Conservation (phyloP, 2,888 invertebrate genomes). For the Sceliomorpha sp. region DNA sequence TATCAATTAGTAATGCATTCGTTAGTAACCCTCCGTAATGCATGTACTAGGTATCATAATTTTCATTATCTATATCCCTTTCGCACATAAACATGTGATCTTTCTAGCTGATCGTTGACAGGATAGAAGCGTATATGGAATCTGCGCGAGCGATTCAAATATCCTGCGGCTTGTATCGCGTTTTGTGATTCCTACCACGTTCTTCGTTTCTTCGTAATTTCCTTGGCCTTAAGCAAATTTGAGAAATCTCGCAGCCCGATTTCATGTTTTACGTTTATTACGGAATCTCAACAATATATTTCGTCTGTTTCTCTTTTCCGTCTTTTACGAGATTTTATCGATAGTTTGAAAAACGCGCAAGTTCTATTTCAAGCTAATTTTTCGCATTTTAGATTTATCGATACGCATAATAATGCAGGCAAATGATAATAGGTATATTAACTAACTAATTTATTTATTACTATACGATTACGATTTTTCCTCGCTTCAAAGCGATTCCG, state of each 20-base stretch:
- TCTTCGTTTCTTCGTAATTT: constrained; percentile 37
- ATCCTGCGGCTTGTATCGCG: constrained; percentile 39
- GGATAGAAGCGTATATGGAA: constrained; percentile 25
- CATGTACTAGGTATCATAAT: constrained; percentile 18
- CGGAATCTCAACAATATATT: too few relatives aligned
- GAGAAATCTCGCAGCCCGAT: constrained; percentile 20
- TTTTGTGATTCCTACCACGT: constrained; percentile 38
- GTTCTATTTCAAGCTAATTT: too few relatives aligned
- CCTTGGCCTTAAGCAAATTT: constrained; percentile 31
- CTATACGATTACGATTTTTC: too few relatives aligned
- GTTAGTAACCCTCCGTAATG: constrained; percentile 13
- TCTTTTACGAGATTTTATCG: too few relatives aligned
- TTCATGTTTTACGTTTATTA: constrained; percentile 1
- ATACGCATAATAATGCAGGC: too few relatives aligned
- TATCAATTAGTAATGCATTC: constrained; percentile 44
- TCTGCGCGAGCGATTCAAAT: constrained; percentile 49
- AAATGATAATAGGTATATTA: too few relatives aligned
- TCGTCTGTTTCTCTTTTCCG: not conserved
- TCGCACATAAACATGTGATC: constrained; percentile 40
- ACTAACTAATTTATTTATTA: too few relatives aligned
- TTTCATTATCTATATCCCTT: constrained; percentile 39
- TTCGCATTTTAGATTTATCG: too few relatives aligned
- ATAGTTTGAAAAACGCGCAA: too few relatives aligned
- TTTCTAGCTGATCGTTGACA: constrained; percentile 34
- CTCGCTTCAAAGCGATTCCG: too few relatives aligned